phyloP scores from a whole-genome alignment of 53 echinoderm and acorn worm species.

The Holothuria scabra region DNA sequence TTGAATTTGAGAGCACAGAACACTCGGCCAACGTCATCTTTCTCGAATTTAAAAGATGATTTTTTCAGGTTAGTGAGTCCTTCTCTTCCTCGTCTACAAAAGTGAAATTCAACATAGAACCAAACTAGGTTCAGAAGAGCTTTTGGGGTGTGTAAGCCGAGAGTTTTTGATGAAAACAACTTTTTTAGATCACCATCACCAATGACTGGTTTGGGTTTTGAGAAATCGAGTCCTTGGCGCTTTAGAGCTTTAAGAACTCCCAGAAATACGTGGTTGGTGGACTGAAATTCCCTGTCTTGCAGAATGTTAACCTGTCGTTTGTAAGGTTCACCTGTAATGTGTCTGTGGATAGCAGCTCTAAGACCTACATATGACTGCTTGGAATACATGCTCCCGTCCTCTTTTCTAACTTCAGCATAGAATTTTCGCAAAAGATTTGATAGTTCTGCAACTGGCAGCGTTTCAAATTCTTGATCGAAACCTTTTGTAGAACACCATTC shows the following conservation, averaged over 20 bases:
- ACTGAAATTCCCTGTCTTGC: too few relatives aligned
- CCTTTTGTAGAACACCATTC: background rate
- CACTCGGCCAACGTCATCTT: constrained; percentile 8
- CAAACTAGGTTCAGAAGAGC: constrained; percentile 32
- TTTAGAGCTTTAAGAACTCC: constrained; percentile 10
- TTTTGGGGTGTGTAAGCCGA: background rate
- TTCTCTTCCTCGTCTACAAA: constrained; percentile 46
- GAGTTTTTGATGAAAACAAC: background rate
- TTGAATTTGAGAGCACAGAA: too few relatives aligned
- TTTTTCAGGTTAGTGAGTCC: background rate
- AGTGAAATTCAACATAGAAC: constrained; percentile 20
- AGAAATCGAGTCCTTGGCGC: background rate
- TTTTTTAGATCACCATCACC: constrained; percentile 12
- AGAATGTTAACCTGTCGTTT: background rate
- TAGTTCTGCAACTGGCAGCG: background rate
- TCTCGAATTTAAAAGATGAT: constrained; percentile 9
- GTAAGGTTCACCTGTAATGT: constrained; percentile 7
- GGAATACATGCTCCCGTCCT: constrained; percentile 6
- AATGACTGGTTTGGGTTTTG: background rate
- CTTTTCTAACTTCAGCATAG: constrained; percentile 30
- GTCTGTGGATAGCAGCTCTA: constrained; percentile 13
- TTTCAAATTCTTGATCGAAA: background rate
- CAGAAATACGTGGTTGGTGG: constrained; percentile 4
- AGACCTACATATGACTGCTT: constrained; percentile 32
- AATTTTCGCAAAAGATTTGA: background rate